A percentile compares a stretch with the other conserved stretches of the same genome.
Evolutionary conservation across 30 jellyfish, hydroid and myxozoan genomes (phyloP).

Genomic region (Pseudorhiza aurosa): DNA sequence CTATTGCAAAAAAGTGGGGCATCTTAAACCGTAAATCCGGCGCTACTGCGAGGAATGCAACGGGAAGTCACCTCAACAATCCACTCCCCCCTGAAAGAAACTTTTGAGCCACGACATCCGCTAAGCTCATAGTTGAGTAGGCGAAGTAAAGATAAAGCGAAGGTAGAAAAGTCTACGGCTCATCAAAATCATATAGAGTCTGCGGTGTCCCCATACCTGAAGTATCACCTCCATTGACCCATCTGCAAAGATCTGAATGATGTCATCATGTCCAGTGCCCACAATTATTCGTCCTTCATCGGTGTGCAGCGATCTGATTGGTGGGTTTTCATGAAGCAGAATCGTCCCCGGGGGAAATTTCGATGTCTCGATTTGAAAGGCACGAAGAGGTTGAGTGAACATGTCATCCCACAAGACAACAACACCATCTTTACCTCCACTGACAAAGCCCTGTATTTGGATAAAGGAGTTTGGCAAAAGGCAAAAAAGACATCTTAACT

Average conservation of each 20-base stretch:
- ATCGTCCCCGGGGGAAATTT: constrained; percentile 92
- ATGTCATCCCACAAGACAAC: constrained; percentile 89
- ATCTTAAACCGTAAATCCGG: no score
- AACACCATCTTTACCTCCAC: constrained; percentile 97
- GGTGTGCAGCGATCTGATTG: constrained; percentile 86
- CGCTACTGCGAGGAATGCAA: no score
- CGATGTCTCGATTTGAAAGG: constrained; percentile 83
- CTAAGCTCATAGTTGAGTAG: no score
- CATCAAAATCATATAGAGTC: no score
- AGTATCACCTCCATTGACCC: constrained; percentile 92
- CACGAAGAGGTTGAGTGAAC: constrained; percentile 88
- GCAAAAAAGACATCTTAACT: no score
- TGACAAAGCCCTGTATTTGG: constrained; percentile 85
- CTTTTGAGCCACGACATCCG: no score
- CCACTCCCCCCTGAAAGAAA: no score
- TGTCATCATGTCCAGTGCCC: constrained; percentile 92
- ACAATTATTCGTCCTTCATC: constrained; percentile 84
- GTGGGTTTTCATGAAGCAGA: constrained; percentile 82
- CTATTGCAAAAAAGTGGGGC: no score
- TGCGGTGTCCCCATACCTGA: constrained; percentile 46
- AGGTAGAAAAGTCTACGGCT: no score
- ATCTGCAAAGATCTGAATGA: constrained; percentile 82
- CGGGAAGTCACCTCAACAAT: no score
- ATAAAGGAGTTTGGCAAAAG: no score
- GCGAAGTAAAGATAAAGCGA: no score